Base-by-base conservation (phyloP, 1,140 invertebrate genomes). In the Paraescarpia echinospica region DNA sequence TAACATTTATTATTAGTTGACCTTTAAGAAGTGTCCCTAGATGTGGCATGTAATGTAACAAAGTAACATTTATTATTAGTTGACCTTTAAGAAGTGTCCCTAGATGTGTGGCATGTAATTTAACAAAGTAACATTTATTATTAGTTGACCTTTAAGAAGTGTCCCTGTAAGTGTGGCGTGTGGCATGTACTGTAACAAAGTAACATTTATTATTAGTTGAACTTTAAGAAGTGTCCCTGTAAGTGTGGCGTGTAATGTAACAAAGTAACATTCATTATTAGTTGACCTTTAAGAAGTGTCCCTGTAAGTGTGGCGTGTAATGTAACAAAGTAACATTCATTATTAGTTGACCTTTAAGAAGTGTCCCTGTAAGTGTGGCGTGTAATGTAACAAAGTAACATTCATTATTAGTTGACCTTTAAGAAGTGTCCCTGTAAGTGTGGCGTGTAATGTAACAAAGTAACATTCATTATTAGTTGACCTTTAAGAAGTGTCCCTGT, bases 151-250 rank as follows among this genome's bases (percentile, higher is more conserved):
- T n/a, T 89, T 89, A 34, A 89, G 4, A 33, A 89, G 2, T 34
- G 4, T 5, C 4, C n/a, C 18, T 89, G 4, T 89, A 33, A 33
- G 4, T 89, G 9, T 6, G 89, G 2, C n/a, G 14, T n/a, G n/a
- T n/a, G n/a, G n/a, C n/a, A n/a, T 89, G n/a, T 89, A 33, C n/a
- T 89, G 89, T 92, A 33, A 41, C 41, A 41, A 41, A 41, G 41
- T 41, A 41, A 12, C 41, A 41, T 41, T n/a, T n/a, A n/a, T n/a
- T n/a, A n/a, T n/a, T n/a, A 6, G 41, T 41, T 41, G n/a, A n/a
- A n/a, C n/a, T n/a, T 89, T 89, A 34, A 89, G 4, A 33, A 89
- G 2, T 34, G 4, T 5, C 4, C n/a, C 18, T 89, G 4, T 89
- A 33, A 33, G 4, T 89, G 9, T 6, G 89, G 2, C n/a, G 14